Evolutionary conservation across 2,797 vertebrate genomes (phyloP).

Genomic region (Spinus pinus): DNA sequence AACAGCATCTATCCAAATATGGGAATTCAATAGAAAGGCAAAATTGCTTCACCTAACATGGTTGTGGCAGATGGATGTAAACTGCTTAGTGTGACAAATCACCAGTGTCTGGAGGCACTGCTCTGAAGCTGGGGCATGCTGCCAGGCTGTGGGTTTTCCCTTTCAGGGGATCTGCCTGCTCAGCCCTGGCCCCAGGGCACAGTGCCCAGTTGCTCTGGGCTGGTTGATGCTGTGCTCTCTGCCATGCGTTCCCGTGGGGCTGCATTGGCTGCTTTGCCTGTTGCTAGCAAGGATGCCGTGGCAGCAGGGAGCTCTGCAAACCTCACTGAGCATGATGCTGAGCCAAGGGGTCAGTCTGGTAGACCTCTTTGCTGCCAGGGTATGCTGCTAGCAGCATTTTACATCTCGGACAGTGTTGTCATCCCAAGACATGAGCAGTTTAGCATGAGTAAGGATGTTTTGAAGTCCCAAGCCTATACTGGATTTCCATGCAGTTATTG

Average conservation of each 20-base stretch:
- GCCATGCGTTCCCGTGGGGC: rapidly evolving
- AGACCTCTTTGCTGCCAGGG: background rate
- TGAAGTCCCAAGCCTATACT: background rate
- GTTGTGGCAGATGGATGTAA: background rate
- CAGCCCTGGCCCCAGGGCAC: background rate
- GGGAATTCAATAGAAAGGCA: background rate
- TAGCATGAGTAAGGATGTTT: background rate
- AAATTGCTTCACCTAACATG: background rate
- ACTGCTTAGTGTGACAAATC: background rate
- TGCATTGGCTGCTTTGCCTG: rapidly evolving
- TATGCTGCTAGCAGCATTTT: background rate
- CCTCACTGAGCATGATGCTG: background rate
- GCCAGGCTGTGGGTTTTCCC: background rate
- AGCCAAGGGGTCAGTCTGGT: background rate
- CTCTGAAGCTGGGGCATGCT: background rate
- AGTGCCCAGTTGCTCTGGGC: too few relatives aligned
- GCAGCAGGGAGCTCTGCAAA: background rate
- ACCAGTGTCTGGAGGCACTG: background rate
- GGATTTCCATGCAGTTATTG: background rate
- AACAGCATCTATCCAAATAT: rapidly evolving
- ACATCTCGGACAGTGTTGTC: background rate
- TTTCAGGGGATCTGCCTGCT: background rate
- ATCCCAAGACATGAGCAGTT: background rate
- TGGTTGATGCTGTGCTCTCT: rapidly evolving
- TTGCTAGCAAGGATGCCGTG: rapidly evolving